Base-by-base conservation (phyloP, 2,113 vertebrate species). In the Pseudorasbora parva region DNA sequence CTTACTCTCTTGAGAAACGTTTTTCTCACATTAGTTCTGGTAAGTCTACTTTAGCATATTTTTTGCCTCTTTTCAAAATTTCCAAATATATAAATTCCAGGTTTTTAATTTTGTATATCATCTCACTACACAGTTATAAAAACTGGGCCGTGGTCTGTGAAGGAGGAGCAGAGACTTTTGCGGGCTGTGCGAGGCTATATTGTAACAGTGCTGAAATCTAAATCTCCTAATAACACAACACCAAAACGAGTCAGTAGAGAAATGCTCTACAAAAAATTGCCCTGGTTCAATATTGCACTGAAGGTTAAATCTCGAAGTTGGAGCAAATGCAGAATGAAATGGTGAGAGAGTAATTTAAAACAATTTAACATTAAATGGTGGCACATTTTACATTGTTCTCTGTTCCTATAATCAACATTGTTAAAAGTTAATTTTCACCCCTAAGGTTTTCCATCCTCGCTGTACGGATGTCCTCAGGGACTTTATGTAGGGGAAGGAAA, bases 391-490 rank as follows among this genome's bases (percentile, higher is more conserved):
- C 10, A 8, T 19, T 8, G 17, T 66, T 57, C n/a, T 23, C 21
- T 47, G 3, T 30, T 75, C 51, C 27, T 43, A 57, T 30, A 10
- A 21, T 41, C 45, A 47, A 45, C 41, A 49, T 14, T 43, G 27
- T 15, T 17, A 21, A 11, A 10, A n/a, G 5, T 73, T 25, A 1
- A 49, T 0, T 2, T 62, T 57, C 5, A 6, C 59, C 51, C n/a
- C 37, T 84, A n/a, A 93, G 94, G 94, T 91, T 94, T 85, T 5
- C 1, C 41, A 4, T 91, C 17, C 37, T 94, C 54, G 88, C 88
- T 45, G 0, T 0, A 0, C 91, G 74, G 73, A 82, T 94, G 86
- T 73, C 87, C 0, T 12, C 21, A 19, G 76, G 81, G 30, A 21
- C 43, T 6, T 74, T 60, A 14, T 78, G 1, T 21, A 21, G 60